Evolutionary conservation across 1,140 invertebrate genomes (phyloP).

Genomic region (Rhyzopertha dominica): DNA sequence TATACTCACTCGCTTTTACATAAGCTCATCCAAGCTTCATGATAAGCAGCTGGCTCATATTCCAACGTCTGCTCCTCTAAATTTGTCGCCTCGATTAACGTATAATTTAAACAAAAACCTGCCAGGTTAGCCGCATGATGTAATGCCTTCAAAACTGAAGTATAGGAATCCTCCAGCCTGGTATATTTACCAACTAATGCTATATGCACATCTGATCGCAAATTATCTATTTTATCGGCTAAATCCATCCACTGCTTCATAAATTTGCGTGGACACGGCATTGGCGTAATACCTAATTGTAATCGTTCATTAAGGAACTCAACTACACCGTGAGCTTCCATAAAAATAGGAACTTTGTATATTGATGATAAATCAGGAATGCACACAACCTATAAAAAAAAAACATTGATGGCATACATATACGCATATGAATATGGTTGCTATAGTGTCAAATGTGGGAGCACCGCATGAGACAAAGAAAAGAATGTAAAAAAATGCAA

Average conservation of each 20-base stretch:
- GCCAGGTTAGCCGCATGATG: constrained; percentile 84
- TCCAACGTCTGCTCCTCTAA: constrained; percentile 71
- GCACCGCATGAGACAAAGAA: too few relatives aligned
- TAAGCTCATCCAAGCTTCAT: constrained; percentile 90
- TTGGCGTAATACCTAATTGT: constrained; percentile 65
- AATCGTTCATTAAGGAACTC: constrained; percentile 81
- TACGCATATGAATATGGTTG: constrained; percentile 5
- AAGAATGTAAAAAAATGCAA: too few relatives aligned
- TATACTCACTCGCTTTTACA: constrained; percentile 78
- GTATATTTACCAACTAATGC: constrained; percentile 99
- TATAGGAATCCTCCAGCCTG: constrained; percentile 91
- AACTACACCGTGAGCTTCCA: constrained; percentile 87
- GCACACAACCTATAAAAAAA: constrained; percentile 74
- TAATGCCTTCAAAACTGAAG: constrained; percentile 92
- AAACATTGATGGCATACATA: constrained; percentile 17
- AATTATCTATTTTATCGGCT: constrained; percentile 75
- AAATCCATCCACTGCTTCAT: constrained; percentile 90
- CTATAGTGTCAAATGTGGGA: too few relatives aligned
- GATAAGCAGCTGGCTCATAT: constrained; percentile 76
- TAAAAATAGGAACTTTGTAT: constrained; percentile 91
- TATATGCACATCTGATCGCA: constrained; percentile 80
- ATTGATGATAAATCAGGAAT: constrained; percentile 93
- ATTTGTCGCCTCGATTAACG: constrained; percentile 88
- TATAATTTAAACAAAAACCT: constrained; percentile 79
- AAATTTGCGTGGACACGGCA: constrained; percentile 60